Evolutionary conservation across 2,113 vertebrate species (phyloP).

Genomic region (Fulica atra): DNA sequence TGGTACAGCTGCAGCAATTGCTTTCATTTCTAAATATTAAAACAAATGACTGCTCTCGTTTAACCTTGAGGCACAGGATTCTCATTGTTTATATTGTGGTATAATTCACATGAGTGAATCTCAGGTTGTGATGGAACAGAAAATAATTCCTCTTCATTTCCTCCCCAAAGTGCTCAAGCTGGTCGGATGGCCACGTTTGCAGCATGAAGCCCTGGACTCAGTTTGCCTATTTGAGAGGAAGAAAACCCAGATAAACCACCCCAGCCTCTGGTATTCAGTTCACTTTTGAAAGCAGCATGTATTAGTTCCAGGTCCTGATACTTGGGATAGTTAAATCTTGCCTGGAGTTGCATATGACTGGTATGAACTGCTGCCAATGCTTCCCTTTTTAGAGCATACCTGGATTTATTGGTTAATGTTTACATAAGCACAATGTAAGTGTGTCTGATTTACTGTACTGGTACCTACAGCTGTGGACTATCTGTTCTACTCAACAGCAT

Average conservation of each 20-base stretch:
- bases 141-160: not conserved
- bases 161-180: not conserved
- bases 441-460: constrained; percentile 9
- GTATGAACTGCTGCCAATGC: not conserved
- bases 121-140: not conserved
- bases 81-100: not conserved
- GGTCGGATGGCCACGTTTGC: not conserved
- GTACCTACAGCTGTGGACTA: constrained; percentile 1
- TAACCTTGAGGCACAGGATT: constrained; percentile 50
- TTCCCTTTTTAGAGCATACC: not conserved
- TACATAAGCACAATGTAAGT: not conserved
- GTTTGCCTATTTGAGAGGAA: not conserved
- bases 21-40: constrained; percentile 52
- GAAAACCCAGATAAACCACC: not conserved
- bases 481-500: constrained; percentile 50
- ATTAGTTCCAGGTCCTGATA: not conserved
- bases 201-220: not conserved
- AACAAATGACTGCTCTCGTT: constrained; percentile 42
- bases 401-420: not conserved
- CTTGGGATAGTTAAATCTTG: not conserved
- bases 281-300: not conserved
- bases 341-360: not conserved
- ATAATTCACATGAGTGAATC: not conserved
- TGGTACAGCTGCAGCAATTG: not conserved
- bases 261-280: not conserved